phyloP scores from a whole-genome alignment of 1,140 invertebrate genomes.

The Samia ricini region DNA sequence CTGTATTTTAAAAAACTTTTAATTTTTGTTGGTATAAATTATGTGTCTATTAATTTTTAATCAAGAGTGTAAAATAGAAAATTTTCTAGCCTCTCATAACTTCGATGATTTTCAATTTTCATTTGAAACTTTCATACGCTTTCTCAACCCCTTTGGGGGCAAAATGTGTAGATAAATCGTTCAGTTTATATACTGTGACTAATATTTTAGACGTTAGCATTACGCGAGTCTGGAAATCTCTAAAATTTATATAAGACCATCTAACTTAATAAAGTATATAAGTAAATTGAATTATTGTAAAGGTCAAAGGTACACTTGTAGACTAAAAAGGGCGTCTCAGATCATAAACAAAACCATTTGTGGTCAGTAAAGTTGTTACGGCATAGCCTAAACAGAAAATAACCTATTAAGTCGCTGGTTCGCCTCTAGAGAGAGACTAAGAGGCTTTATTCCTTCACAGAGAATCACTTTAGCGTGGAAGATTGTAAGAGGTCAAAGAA shows the following conservation, averaged over 20 bases:
- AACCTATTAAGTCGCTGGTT: not conserved
- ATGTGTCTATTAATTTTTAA: no score
- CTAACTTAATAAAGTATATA: not conserved
- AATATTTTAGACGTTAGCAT: not conserved
- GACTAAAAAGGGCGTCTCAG: slow-evolving; percentile 1
- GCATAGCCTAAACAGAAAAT: not conserved
- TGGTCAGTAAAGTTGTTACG: slow-evolving; percentile 5
- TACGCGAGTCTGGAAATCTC: not conserved
- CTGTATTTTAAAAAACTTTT: no score
- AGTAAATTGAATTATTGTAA: not conserved
- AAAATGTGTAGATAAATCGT: not conserved
- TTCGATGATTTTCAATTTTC: not conserved
- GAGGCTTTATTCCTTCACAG: slow-evolving; percentile 1
- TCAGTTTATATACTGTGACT: not conserved
- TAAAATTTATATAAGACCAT: not conserved
- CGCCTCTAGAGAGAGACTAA: slow-evolving; percentile 1
- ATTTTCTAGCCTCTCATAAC: not conserved
- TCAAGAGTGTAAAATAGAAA: no score
- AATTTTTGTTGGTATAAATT: no score
- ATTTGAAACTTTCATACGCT: not conserved
- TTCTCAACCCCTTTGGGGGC: not conserved
- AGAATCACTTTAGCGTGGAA: not conserved
- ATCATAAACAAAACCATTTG: slow-evolving; percentile 5
- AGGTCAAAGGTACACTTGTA: not conserved
- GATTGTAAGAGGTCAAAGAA: not conserved